A percentile compares a stretch with the other conserved stretches of the same genome.
These are phyloP conservation scores for Apodemus speciosus DNA, from an alignment of 2,113 vertebrate species.

Conservation along the genomic window DNA sequence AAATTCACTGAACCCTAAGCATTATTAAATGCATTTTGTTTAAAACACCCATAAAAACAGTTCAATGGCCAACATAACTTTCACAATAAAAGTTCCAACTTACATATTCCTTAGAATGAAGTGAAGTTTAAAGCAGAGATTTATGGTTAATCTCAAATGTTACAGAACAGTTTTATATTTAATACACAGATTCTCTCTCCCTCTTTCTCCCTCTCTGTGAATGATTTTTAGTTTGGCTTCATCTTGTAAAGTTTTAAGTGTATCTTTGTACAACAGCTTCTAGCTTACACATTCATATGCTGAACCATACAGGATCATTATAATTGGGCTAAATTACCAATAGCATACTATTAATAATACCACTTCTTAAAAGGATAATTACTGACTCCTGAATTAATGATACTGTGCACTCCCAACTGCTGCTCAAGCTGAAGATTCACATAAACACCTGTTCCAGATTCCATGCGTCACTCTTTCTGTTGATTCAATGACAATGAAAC, in stretches of 20 bases:
- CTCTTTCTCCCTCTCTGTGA: neutral
- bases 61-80: neutral
- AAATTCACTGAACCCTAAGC: neutral
- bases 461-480: neutral
- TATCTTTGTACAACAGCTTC: slow-evolving; percentile 23
- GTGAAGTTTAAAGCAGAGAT: slow-evolving; percentile 20
- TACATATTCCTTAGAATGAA: slow-evolving; percentile 10
- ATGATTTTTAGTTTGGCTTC: neutral
- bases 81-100: neutral
- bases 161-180: neutral
- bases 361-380: slow-evolving; percentile 56
- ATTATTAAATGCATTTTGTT: slow-evolving; percentile 11
- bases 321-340: slow-evolving; percentile 62
- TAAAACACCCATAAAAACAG: neutral
- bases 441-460: neutral
- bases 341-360: slow-evolving; percentile 40
- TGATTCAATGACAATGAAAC: neutral
- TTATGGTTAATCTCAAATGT: neutral
- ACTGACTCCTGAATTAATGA: slow-evolving; percentile 51
- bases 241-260: slow-evolving; percentile 28
- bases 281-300: neutral
- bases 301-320: slow-evolving; percentile 32
- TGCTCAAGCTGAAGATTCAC: neutral
- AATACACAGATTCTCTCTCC: neutral
- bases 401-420: neutral